Evolutionary conservation across 2,888 invertebrate species (phyloP), one percentile per base, ranked within the genome.

Genomic region (Germaria angustata): DNA sequence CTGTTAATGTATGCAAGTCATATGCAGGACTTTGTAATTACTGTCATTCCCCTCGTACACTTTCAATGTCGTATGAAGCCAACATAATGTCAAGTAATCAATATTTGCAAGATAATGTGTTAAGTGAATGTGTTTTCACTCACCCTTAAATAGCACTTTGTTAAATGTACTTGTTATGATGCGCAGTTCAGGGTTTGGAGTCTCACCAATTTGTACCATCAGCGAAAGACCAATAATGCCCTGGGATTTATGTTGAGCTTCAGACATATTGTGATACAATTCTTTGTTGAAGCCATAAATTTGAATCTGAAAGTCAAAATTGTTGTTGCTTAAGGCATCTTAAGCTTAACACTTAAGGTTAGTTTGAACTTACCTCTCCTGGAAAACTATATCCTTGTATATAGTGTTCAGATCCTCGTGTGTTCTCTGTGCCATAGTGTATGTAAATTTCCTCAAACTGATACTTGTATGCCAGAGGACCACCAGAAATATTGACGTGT

Each of bases 231-330:
- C 98, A 17, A 98, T 97, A 85, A 99, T 95, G 81, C 99, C 99
- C 90, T 98, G 97, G n/a, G 98, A 97, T 91, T 98, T 97, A 91
- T 97, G 96, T 88, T 96, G 96, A 5, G 99, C 99, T 91, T 98
- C 97, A 32, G 97, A 96, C 95, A 98, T 96, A 91, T 99, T 99
- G 91, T 96, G 96, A 92, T 99, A 99, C 69, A 99, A 93, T 91
- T 99, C 98, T 85, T 97, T 96, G 91, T 99, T 99, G 93, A 97
- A 99, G 1, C 98, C 99, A 87, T 98, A 97, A 78, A 99, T 93
- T 92, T 99, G 99, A 87, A 99, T 96, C 98, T 99, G 20, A 59
- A 39, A 76, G 20, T 17, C 66, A 51, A 66, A 55, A 32, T 8
- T 8, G 15, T 57, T 20, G 1, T n/a, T 13, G 2, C 7, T 32